phyloP scores from a whole-genome alignment of 1,140 invertebrate genomes.

The Trachelipus rathkii region DNA sequence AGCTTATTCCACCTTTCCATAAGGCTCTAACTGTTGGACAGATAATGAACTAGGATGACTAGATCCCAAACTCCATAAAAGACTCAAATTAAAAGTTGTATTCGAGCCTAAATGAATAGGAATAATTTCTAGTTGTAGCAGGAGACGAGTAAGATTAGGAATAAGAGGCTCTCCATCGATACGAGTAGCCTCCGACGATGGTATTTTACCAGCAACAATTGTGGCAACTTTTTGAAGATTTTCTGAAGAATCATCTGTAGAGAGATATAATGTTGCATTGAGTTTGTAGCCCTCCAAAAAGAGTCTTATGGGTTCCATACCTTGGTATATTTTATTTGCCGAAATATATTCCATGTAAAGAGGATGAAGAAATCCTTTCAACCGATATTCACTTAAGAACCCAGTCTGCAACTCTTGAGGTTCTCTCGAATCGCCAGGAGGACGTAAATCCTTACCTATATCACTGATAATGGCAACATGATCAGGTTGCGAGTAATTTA shows the following conservation, averaged over 20 bases:
- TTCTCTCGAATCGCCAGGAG: conserved; percentile 61
- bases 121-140: neutral
- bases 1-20: conserved; percentile 63
- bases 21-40: conserved; percentile 81
- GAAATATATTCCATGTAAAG: conserved; percentile 63
- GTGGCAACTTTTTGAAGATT: conserved; percentile 18
- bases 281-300: conserved; percentile 48
- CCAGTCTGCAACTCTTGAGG: conserved; percentile 58
- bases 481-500: conserved; percentile 80
- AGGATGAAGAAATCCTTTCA: conserved; percentile 75
- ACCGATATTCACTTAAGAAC: conserved; percentile 54
- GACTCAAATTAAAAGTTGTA: conserved; percentile 18
- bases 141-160: neutral
- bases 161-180: conserved; percentile 18
- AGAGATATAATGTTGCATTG: conserved; percentile 38
- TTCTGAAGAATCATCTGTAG: conserved; percentile 20
- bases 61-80: conserved; percentile 31
- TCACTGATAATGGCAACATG: conserved; percentile 71
- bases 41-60: conserved; percentile 18
- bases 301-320: conserved; percentile 26
- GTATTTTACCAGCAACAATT: neutral
- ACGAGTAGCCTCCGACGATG: neutral
- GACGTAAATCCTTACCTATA: conserved; percentile 71
- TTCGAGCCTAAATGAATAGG: conserved; percentile 18
- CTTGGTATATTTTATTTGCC: conserved; percentile 18